Evolutionary conservation across 1,140 invertebrate genomes (phyloP).

Genomic region (Probaryconus sp.): DNA sequence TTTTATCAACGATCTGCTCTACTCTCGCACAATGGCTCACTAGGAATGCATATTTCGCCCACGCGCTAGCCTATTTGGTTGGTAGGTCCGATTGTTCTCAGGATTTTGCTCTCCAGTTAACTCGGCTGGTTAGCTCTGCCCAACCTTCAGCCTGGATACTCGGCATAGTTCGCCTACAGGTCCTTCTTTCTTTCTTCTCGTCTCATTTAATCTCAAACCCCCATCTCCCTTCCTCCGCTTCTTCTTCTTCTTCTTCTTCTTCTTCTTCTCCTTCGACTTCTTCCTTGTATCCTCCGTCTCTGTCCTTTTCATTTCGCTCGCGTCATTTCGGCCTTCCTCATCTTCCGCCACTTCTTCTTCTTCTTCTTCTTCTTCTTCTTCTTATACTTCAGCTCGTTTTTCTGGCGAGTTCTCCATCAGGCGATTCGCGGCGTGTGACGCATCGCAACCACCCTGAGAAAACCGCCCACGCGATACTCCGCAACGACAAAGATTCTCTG

Average conservation of each 20-base stretch:
- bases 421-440: slow-evolving; percentile 71
- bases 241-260: slow-evolving; percentile 31
- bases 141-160: slow-evolving; percentile 74
- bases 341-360: slow-evolving; percentile 45
- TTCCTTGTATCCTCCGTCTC: slow-evolving; percentile 41
- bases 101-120: slow-evolving; percentile 69
- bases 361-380: too few relatives aligned
- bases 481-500: slow-evolving; percentile 65
- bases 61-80: slow-evolving; percentile 67
- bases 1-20: slow-evolving; percentile 59
- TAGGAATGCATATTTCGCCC: slow-evolving; percentile 75
- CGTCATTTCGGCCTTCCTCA: neutral
- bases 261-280: slow-evolving; percentile 3
- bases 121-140: slow-evolving; percentile 68
- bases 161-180: slow-evolving; percentile 76
- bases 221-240: slow-evolving; percentile 32
- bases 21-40: slow-evolving; percentile 61
- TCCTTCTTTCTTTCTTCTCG: slow-evolving; percentile 64
- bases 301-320: slow-evolving; percentile 25
- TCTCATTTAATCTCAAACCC: slow-evolving; percentile 46
- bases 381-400: too few relatives aligned
- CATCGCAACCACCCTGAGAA: slow-evolving; percentile 75
- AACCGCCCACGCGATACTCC: slow-evolving; percentile 71
- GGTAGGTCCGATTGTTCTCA: slow-evolving; percentile 76
- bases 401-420: too few relatives aligned